Conservation (phyloP, 2,888 invertebrate species). For the Helobdella robusta region DNA sequence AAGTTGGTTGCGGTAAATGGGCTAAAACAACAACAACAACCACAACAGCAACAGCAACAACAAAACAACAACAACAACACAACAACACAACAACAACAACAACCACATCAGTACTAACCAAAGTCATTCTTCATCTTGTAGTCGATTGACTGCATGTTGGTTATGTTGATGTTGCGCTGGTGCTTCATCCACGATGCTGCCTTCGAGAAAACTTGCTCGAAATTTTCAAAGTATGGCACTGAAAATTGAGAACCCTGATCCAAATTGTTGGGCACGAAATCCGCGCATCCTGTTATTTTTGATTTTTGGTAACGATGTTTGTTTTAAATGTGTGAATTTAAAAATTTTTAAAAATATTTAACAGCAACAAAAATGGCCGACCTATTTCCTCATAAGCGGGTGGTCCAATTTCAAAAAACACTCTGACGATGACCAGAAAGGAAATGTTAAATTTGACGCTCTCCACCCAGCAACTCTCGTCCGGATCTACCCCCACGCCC, state of each 20-base stretch:
- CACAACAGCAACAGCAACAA: slow-evolving; percentile 4
- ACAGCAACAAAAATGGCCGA: slow-evolving; percentile 30
- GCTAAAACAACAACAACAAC: too few relatives aligned
- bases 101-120: slow-evolving; percentile 3
- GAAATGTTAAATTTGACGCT: slow-evolving; percentile 38
- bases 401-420: slow-evolving; percentile 42
- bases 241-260: slow-evolving; percentile 35
- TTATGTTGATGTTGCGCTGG: slow-evolving; percentile 33
- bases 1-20: too few relatives aligned
- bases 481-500: slow-evolving; percentile 40
- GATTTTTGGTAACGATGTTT: too few relatives aligned
- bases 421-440: slow-evolving; percentile 41
- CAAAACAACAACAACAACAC: too few relatives aligned
- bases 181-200: slow-evolving; percentile 33
- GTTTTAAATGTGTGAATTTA: not conserved
- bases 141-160: slow-evolving; percentile 36
- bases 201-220: slow-evolving; percentile 33
- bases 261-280: slow-evolving; percentile 35
- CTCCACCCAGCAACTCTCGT: slow-evolving; percentile 41
- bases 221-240: slow-evolving; percentile 34
- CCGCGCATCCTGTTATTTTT: slow-evolving; percentile 37
- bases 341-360: not conserved
- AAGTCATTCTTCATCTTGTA: slow-evolving; percentile 35
- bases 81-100: not conserved
- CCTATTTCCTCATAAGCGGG: slow-evolving; percentile 41